Base-by-base conservation (phyloP, 1,140 invertebrate species). In the Ceratina calcarata region DNA sequence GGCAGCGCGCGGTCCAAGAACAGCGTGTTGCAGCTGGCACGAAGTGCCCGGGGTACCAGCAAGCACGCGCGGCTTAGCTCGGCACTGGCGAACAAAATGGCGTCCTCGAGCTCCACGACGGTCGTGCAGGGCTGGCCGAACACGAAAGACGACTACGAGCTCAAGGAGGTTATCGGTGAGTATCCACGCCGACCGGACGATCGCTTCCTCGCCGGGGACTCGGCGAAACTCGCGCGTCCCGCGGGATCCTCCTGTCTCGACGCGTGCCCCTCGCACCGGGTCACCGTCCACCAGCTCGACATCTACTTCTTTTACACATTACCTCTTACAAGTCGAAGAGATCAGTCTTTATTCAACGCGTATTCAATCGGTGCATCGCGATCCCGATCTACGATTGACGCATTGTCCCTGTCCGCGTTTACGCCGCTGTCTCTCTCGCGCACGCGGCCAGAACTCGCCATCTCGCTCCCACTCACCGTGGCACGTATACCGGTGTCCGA, bases 91-190 rank as follows among this genome's bases (percentile, higher is more conserved):
- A 94, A 94, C 93, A 96, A 96, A 94, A 96, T 96, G 95, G 95
- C 95, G 91, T 94, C 95, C 85, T 93, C 93, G 89, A 94, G 94
- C 89, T 94, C 94, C 89, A 93, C 91, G 86, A 92, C 93, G 90
- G 93, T 94, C 89, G 93, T 94, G 86, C 91, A 92, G 85, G 95
- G 95, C 81, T 99, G 98, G 98, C 96, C 98, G 74, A 99, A 98
- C 93, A 95, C 95, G 86, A 97, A 97, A 92, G 97, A 99, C 89
- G 97, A 98, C 90, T 99, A 99, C 93, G 98, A 98, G 93, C 94
- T 99, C 77, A 95, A 96, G 88, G 98, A 99, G 94, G 96, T 99
- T 88, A 99, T 99, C 88, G 98, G 98, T 97, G 94, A 95, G 94
- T 86, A 86, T 74, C 32, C 24, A 58, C 51, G 58, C 62, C 57